Conservation (phyloP, 53 echinoderm and acorn worm species). For the Echinarachnius parma region DNA sequence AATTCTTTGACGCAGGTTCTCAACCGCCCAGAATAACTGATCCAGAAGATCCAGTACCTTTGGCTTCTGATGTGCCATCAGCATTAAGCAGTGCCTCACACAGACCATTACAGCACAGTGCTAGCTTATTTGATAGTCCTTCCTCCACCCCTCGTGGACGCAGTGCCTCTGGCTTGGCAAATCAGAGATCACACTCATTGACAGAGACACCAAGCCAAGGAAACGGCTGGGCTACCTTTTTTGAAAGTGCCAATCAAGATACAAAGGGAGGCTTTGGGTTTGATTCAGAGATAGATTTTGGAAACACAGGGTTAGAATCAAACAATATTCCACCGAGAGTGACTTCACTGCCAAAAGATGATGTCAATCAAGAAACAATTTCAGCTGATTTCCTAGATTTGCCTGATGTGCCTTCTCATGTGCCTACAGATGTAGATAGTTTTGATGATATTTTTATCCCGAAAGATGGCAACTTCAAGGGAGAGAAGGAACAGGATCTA, state of each 20-base stretch:
- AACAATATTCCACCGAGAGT: no score
- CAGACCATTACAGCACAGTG: slow-evolving; percentile 41
- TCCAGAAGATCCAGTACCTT: background rate
- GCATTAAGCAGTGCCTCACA: background rate
- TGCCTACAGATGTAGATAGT: background rate
- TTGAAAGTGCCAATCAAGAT: slow-evolving; percentile 8
- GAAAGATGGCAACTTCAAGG: background rate
- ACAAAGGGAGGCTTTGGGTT: slow-evolving; percentile 48
- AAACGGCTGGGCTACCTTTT: slow-evolving; percentile 16
- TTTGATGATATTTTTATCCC: background rate
- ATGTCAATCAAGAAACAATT: no score
- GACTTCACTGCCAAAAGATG: no score
- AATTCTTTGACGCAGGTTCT: slow-evolving; percentile 62
- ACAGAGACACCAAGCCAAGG: slow-evolving; percentile 2
- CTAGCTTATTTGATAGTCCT: slow-evolving; percentile 43
- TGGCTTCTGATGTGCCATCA: background rate
- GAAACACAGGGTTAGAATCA: background rate
- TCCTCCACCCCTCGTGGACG: background rate
- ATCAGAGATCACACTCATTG: slow-evolving; percentile 13
- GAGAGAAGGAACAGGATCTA: background rate
- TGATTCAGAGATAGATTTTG: background rate
- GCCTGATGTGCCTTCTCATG: slow-evolving; percentile 20
- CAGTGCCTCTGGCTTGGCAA: background rate
- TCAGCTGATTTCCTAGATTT: background rate
- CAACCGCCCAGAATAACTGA: background rate